A percentile compares a stretch with the other conserved stretches of the same genome.
Evolutionary conservation across 2,888 invertebrate species (phyloP).

Genomic region (Cephus runcator): DNA sequence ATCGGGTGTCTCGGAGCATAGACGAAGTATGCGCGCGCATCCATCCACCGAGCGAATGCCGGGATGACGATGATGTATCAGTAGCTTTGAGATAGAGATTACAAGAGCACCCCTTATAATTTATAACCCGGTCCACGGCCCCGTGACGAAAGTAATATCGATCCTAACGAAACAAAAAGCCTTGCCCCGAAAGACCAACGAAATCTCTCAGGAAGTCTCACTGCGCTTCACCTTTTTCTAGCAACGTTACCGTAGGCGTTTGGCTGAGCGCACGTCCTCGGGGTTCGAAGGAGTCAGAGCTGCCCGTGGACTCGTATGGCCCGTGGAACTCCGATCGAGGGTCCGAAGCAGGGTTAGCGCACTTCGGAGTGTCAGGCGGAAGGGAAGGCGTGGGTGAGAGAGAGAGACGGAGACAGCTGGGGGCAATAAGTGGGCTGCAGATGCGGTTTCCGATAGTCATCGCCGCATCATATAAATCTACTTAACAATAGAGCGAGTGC

Average conservation of each 20-base stretch:
- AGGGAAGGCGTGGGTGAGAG: not conserved
- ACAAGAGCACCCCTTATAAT: not conserved
- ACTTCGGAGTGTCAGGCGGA: not conserved
- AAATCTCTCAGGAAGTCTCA: not conserved
- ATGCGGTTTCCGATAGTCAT: constrained; percentile 44
- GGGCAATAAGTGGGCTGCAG: constrained; percentile 9
- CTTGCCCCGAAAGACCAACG: constrained; percentile 3
- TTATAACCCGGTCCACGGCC: not conserved
- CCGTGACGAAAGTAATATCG: not conserved
- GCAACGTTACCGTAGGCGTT: not conserved
- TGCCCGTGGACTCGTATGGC: not conserved
- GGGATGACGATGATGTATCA: not conserved
- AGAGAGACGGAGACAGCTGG: not conserved
- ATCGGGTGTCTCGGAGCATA: not conserved
- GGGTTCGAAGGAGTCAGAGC: not conserved
- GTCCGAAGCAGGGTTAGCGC: not conserved
- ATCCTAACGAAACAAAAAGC: not conserved
- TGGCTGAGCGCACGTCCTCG: not conserved
- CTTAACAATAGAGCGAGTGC: constrained; percentile 43
- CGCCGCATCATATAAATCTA: constrained; percentile 46
- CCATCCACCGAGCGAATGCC: not conserved
- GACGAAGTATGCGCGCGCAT: not conserved
- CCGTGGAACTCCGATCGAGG: not conserved
- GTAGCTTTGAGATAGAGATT: not conserved
- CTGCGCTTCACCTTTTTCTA: not conserved